phyloP scores from a whole-genome alignment of 2,888 invertebrate species.

The Epirrhoe tristata region DNA sequence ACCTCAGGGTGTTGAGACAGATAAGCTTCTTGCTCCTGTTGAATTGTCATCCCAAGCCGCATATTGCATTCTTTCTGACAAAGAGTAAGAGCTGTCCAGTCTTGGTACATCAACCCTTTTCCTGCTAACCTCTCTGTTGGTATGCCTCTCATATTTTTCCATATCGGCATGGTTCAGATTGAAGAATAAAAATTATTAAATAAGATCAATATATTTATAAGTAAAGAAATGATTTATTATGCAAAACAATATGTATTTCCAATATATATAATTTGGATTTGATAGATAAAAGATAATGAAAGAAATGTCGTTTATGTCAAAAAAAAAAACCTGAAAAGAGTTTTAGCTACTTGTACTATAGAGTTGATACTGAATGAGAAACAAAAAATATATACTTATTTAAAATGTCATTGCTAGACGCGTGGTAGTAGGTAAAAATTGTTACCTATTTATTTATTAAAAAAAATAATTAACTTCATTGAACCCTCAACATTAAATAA shows the following conservation, averaged over 20 bases:
- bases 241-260: not conserved
- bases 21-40: constrained; percentile 73
- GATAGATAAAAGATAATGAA: too few species aligned
- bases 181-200: not conserved
- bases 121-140: constrained; percentile 54
- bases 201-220: not conserved
- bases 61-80: constrained; percentile 63
- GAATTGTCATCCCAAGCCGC: constrained; percentile 62
- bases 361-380: too few species aligned
- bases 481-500: constrained; percentile 22
- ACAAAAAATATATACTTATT: too few species aligned
- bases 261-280: not conserved
- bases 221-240: not conserved
- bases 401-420: too few species aligned
- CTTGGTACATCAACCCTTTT: constrained; percentile 63
- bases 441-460: too few species aligned
- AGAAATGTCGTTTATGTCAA: too few species aligned
- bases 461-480: too few species aligned
- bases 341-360: too few species aligned
- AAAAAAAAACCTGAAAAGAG: too few species aligned
- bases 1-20: constrained; percentile 72
- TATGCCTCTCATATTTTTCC: constrained; percentile 58
- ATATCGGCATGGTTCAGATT: constrained; percentile 57
- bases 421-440: too few species aligned
- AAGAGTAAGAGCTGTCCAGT: constrained; percentile 56